Base-by-base conservation (phyloP, 2,113 vertebrate genomes). In the Lophochroa leadbeateri region DNA sequence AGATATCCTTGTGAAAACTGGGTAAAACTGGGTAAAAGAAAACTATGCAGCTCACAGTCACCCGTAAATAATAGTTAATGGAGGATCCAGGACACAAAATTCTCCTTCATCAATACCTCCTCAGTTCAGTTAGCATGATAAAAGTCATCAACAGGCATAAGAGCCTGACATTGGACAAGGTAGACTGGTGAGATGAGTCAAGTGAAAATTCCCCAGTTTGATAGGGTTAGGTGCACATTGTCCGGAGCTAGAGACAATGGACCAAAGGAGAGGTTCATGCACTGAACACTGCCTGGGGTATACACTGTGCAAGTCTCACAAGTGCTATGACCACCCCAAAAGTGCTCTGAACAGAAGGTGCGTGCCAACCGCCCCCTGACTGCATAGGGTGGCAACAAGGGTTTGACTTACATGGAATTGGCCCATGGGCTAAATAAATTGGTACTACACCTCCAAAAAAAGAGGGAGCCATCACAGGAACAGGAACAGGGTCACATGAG, bases 231-330 rank as follows among this genome's bases (percentile, higher is more conserved):
- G 20, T 31, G 37, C 31, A 49, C 0, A 0, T 8, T 49, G 12
- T 68, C 39, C 5, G 4, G 64, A 63, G 50, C 39, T 50, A 55
- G 39, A 58, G 64, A 46, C 0, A 0, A 13, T 0, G 1, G n/a
- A 49, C 3, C 3, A 0, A 23, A 44, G 70, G 28, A 79, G 63
- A 65, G 17, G 89, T 39, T 28, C 41, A 27, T 0, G 2, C 8
- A 21, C 35, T 81, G 50, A 76, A 46, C 0, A 2, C 27, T 55
- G 61, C 9, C 11, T 18, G 65, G 35, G 28, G 13, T 29, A 29
- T 14, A 61, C 4, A 9, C 13, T 39, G 11, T 61, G 41, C n/a
- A 74, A 65, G 31, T 28, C 18, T 91, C 64, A 72, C 57, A 82
- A 79, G 16, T 47, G 27, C 33, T 76, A 10, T 17, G 29, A 64